Evolutionary conservation across 2,888 invertebrate genomes (phyloP).

Genomic region (Conistra vaccinii): DNA sequence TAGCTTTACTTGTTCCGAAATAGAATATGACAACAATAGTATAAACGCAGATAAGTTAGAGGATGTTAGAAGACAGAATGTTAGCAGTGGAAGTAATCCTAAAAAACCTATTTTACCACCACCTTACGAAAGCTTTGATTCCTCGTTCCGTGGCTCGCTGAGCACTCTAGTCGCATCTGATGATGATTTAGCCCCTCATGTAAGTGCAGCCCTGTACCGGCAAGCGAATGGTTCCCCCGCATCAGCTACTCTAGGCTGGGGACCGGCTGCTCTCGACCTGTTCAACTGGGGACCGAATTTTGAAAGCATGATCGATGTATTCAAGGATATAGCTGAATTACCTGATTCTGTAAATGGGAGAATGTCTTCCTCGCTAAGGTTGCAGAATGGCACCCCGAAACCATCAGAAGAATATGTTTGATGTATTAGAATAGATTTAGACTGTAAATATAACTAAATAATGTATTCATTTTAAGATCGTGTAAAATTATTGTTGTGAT

Average conservation of each 20-base stretch:
- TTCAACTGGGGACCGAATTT: constrained; percentile 99
- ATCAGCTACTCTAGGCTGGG: constrained; percentile 96
- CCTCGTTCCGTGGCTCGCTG: constrained; percentile 97
- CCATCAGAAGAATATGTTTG: constrained; percentile 97
- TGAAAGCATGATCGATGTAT: constrained; percentile 98
- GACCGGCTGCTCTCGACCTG: constrained; percentile 91
- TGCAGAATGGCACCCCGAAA: constrained; percentile 95
- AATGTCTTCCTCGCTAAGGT: constrained; percentile 93
- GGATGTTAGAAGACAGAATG: constrained; percentile 91
- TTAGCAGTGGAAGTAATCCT: constrained; percentile 87
- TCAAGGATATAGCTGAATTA: constrained; percentile 98
- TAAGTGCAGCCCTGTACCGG: constrained; percentile 94
- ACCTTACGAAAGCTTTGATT: constrained; percentile 97
- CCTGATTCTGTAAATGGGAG: constrained; percentile 95
- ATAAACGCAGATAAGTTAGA: constrained; percentile 94
- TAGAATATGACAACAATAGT: constrained; percentile 98
- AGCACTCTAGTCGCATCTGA: constrained; percentile 98
- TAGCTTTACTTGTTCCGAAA: constrained; percentile 99
- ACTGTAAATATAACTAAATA: constrained; percentile 71
- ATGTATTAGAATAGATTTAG: constrained; percentile 60
- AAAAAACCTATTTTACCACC: constrained; percentile 94
- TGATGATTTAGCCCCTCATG: constrained; percentile 96
- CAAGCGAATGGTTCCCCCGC: constrained; percentile 95
- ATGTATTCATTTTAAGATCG: constrained; percentile 70
- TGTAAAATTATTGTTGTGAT: constrained; percentile 85